Evolutionary conservation across 2,888 invertebrate species (phyloP).

Genomic region (Tubulanus polymorphus): DNA sequence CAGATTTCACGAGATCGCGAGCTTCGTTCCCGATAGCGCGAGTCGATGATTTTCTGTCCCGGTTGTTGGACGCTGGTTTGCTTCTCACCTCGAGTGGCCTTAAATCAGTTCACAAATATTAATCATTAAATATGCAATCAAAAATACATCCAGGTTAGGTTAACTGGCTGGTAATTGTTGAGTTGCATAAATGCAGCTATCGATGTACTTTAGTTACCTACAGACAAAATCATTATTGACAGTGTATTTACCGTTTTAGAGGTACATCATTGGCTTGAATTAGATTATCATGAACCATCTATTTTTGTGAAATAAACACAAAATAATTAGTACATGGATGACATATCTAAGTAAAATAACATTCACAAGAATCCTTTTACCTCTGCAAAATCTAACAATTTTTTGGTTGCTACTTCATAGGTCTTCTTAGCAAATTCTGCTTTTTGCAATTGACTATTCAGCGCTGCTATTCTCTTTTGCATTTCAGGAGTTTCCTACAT

Average conservation of each 20-base stretch:
- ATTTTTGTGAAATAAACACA: no score
- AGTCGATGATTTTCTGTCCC: conserved; percentile 18
- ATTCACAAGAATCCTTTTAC: conserved; percentile 20
- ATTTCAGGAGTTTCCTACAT: conserved; percentile 25
- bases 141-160: conserved; percentile 16
- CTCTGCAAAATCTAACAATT: conserved; percentile 44
- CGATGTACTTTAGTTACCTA: no score
- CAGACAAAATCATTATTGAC: neutral
- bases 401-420: conserved; percentile 49
- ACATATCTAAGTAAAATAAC: neutral
- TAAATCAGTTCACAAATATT: neutral
- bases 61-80: neutral
- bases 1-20: conserved; percentile 37
- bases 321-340: no score
- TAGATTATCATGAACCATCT: no score
- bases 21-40: conserved; percentile 34
- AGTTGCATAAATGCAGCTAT: no score
- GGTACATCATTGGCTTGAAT: neutral
- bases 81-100: neutral
- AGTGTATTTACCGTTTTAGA: neutral
- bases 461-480: conserved; percentile 39
- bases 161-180: no score
- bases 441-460: conserved; percentile 47
- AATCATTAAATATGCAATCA: neutral
- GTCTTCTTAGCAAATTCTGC: conserved; percentile 43